Conservation (phyloP, 1,140 invertebrate species). For the Drosophila aff. region DNA sequence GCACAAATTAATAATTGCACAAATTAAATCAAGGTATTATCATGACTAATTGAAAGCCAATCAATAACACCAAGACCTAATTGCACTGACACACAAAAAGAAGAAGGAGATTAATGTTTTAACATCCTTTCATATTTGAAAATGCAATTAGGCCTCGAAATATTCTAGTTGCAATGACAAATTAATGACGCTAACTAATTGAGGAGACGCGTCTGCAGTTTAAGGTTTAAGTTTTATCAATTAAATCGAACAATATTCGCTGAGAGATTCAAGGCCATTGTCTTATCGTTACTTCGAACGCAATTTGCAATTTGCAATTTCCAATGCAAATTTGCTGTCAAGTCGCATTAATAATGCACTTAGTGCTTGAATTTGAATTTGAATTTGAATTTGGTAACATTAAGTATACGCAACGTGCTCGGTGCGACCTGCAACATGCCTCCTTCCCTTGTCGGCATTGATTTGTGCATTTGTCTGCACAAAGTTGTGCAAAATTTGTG, state of each 20-base stretch:
- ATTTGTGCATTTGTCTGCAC: slow-evolving; percentile 67
- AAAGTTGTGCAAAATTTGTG: slow-evolving; percentile 55
- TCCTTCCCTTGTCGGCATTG: slow-evolving; percentile 8
- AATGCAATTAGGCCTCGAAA: slow-evolving; percentile 10
- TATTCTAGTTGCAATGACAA: slow-evolving; percentile 9
- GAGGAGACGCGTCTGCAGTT: neutral
- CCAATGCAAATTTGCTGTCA: slow-evolving; percentile 38
- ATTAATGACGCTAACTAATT: slow-evolving; percentile 31
- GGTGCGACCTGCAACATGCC: neutral
- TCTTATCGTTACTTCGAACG: slow-evolving; percentile 3
- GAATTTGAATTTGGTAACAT: slow-evolving; percentile 38
- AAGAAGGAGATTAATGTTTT: neutral
- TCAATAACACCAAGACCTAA: neutral
- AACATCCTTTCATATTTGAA: slow-evolving; percentile 11
- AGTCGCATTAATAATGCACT: slow-evolving; percentile 39
- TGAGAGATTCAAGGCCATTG: neutral
- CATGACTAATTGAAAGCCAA: neutral
- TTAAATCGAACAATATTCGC: slow-evolving; percentile 14
- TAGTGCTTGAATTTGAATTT: slow-evolving; percentile 34
- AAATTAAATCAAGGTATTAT: slow-evolving; percentile 8
- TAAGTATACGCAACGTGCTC: slow-evolving; percentile 34
- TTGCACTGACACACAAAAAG: neutral
- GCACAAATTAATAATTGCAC: neutral
- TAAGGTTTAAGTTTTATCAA: neutral
- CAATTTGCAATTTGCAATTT: slow-evolving; percentile 2